Base-by-base conservation (phyloP, 2,113 vertebrate genomes). In the Cricetomys ansorgei region DNA sequence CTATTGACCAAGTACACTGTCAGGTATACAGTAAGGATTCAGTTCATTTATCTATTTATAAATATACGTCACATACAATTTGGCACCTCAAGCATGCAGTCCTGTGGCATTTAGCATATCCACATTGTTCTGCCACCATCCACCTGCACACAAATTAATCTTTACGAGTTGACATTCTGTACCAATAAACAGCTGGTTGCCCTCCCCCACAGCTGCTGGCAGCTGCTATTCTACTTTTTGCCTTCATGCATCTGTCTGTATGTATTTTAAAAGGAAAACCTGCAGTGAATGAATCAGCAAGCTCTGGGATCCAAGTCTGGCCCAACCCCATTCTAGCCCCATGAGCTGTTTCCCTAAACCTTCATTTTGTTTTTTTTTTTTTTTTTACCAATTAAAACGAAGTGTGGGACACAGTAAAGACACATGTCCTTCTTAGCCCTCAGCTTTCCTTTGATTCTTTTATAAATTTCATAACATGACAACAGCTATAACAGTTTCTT, bases 401-500 rank as follows among this genome's bases (percentile, higher is more conserved):
- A n/a, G 57, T 91, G 19, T 27, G 2, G 48, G 23, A 92, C 62
- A 67, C 67, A 72, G n/a, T 88, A 89, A 90, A 87, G 43, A n/a
- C 6, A 19, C 8, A 7, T 17, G 53, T 77, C 55, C 64, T 59
- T 59, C 34, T 80, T n/a, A 85, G 59, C 25, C 21, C 80, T 81
- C 16, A 21, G 88, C 43, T 70, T 62, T 55, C 70, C 70, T 53
- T 88, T 79, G 53, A 62, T 57, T 94, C 23, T 59, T 88, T 91
- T 89, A 43, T 29, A 91, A 95, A 69, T 81, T 95, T 91, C 70
- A 27, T 69, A 94, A 88, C 43, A 75, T 70, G 65, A 89, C 67
- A 96, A 79, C 37, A 96, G 70, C 17, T 95, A 40, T 27, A 76
- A 80, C 77, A 75, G 40, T 73, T 92, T 94, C 70, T 88, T 72